phyloP scores from a whole-genome alignment of 2,888 invertebrate species.

The Cybosia mesomella region DNA sequence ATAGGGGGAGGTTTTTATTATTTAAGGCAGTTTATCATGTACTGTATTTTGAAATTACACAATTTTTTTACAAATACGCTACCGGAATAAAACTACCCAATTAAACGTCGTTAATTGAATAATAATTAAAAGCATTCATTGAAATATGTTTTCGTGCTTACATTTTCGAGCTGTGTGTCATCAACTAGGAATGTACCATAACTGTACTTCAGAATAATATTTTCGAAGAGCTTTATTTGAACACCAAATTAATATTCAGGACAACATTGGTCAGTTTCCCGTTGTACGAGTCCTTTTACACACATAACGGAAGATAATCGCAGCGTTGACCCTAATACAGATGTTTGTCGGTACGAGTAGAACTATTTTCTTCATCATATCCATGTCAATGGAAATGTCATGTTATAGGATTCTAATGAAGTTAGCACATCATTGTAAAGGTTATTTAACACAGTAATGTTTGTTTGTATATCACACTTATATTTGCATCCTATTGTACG shows the following conservation, averaged over 20 bases:
- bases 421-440: slow-evolving; percentile 12
- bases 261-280: slow-evolving; percentile 67
- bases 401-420: slow-evolving; percentile 21
- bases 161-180: slow-evolving; percentile 29
- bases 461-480: background rate
- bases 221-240: slow-evolving; percentile 61
- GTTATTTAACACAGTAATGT: background rate
- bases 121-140: slow-evolving; percentile 59
- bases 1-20: background rate
- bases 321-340: slow-evolving; percentile 63
- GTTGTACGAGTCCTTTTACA: slow-evolving; percentile 67
- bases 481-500: background rate
- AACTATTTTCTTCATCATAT: slow-evolving; percentile 40
- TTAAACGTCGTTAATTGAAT: slow-evolving; percentile 56
- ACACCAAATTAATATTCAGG: slow-evolving; percentile 75
- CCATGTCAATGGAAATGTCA: slow-evolving; percentile 22
- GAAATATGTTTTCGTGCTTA: slow-evolving; percentile 48
- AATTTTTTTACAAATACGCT: slow-evolving; percentile 24
- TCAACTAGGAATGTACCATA: slow-evolving; percentile 37
- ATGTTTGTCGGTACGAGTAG: slow-evolving; percentile 51
- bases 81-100: slow-evolving; percentile 39
- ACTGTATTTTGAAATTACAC: background rate
- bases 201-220: slow-evolving; percentile 51
- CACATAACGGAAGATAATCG: slow-evolving; percentile 67
- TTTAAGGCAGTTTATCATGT: background rate